Evolutionary conservation across 1,140 invertebrate species (phyloP).

Genomic region (Melitaea cinxia): DNA sequence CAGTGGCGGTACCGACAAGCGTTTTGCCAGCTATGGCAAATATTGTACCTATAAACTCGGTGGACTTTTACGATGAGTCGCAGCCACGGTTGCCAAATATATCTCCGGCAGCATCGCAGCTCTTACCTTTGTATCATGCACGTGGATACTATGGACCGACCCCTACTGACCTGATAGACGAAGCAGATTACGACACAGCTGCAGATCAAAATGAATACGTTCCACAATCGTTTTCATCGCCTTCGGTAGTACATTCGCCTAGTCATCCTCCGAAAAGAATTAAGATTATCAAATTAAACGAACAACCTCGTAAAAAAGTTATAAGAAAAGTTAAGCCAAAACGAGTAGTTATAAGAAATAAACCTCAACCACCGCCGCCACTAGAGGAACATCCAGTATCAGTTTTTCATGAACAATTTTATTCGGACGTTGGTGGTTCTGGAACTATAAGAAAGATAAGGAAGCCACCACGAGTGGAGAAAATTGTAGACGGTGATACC

Average conservation of each 20-base stretch:
- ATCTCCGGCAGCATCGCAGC: constrained; percentile 58
- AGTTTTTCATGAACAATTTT: constrained; percentile 76
- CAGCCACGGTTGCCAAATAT: constrained; percentile 42
- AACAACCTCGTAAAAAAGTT: constrained; percentile 63
- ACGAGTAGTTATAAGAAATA: constrained; percentile 54
- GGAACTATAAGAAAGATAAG: constrained; percentile 72
- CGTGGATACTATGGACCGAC: constrained; percentile 78
- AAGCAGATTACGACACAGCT: constrained; percentile 62
- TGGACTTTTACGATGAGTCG: constrained; percentile 64
- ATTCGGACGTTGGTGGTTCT: constrained; percentile 70
- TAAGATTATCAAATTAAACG: constrained; percentile 72
- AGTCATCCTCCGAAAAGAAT: constrained; percentile 60
- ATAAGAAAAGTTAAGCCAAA: constrained; percentile 63
- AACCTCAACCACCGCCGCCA: constrained; percentile 38
- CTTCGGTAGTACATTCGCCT: constrained; percentile 36
- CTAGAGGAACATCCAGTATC: constrained; percentile 66
- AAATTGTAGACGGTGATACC: constrained; percentile 78
- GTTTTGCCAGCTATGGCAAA: constrained; percentile 61
- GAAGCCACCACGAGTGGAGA: constrained; percentile 77
- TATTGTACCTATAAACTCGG: constrained; percentile 59
- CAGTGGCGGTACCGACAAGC: constrained; percentile 64
- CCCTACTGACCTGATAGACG: constrained; percentile 59
- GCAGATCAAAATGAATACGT: constrained; percentile 45
- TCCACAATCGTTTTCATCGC: constrained; percentile 47
- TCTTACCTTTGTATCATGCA: constrained; percentile 72